Conservation (phyloP, 2,888 invertebrate species). For the Galerucella calmariensis region DNA sequence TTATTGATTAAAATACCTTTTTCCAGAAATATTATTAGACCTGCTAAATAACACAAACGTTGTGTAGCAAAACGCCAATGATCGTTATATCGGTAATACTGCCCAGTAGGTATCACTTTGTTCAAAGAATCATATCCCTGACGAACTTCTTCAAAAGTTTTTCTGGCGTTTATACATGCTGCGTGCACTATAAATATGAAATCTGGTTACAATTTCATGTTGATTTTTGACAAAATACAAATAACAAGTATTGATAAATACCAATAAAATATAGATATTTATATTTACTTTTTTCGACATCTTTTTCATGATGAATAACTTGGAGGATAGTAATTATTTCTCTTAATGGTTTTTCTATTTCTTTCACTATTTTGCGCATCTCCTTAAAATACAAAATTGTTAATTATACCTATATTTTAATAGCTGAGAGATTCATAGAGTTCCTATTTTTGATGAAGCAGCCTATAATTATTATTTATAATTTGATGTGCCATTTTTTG, state of each 20-base stretch:
- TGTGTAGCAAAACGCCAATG: constrained; percentile 89
- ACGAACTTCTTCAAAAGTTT: constrained; percentile 74
- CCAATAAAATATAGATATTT: no score
- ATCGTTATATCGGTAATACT: constrained; percentile 89
- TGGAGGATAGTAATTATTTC: constrained; percentile 84
- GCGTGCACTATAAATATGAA: constrained; percentile 66
- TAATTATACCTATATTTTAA: constrained; percentile 4
- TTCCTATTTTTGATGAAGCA: no score
- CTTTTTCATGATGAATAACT: constrained; percentile 79
- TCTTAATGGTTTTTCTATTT: constrained; percentile 81
- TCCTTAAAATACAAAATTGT: constrained; percentile 64
- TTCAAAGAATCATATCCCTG: constrained; percentile 74
- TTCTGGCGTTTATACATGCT: constrained; percentile 74
- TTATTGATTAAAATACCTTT: constrained; percentile 78
- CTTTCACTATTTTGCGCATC: constrained; percentile 77
- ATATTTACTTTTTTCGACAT: constrained; percentile 72
- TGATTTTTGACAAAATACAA: background rate
- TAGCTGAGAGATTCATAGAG: no score
- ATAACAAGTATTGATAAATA: no score
- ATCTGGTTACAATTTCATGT: constrained; percentile 33
- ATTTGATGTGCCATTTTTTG: no score
- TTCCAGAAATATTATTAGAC: constrained; percentile 84
- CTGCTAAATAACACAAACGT: constrained; percentile 79
- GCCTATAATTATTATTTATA: no score
- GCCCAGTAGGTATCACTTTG: constrained; percentile 75